Percentiles rank a stretch among this genome's conserved stretches.
These are phyloP conservation scores for Geococcyx californianus DNA, from an alignment of 2,113 vertebrate species.

Conservation along the genomic window DNA sequence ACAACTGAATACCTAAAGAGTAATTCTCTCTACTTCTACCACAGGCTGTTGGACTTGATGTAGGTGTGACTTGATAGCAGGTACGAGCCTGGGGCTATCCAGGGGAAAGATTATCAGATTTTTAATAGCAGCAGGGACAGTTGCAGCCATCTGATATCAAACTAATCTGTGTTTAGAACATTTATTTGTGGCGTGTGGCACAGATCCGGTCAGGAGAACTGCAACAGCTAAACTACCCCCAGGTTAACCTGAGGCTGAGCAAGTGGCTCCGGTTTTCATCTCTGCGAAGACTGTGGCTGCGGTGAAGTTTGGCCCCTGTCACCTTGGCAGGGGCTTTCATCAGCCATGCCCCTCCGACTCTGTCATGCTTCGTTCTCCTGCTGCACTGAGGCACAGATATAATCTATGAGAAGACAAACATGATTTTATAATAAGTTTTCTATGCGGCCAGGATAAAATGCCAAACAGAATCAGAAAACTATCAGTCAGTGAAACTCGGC, in stretches of 20 bases:
- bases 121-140: not conserved
- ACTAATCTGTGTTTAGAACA: not conserved
- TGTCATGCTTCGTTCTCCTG: not conserved
- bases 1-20: not conserved
- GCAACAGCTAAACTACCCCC: not conserved
- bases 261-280: not conserved
- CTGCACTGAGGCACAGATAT: not conserved
- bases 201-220: not conserved
- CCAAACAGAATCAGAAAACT: slow-evolving; percentile 67
- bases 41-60: not conserved
- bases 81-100: not conserved
- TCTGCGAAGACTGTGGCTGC: not conserved
- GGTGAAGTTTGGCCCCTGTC: not conserved
- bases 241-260: not conserved
- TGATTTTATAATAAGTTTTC: slow-evolving; percentile 62
- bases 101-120: not conserved
- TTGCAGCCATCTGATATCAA: not conserved
- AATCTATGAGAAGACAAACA: slow-evolving; percentile 44
- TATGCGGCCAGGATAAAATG: slow-evolving; percentile 56
- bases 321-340: not conserved
- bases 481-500: slow-evolving; percentile 37
- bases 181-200: not conserved
- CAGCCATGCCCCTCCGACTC: not conserved
- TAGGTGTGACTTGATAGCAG: not conserved
- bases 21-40: not conserved